phyloP scores from a whole-genome alignment of 2,797 vertebrate species.

The Rhabdophis nuchalis region DNA sequence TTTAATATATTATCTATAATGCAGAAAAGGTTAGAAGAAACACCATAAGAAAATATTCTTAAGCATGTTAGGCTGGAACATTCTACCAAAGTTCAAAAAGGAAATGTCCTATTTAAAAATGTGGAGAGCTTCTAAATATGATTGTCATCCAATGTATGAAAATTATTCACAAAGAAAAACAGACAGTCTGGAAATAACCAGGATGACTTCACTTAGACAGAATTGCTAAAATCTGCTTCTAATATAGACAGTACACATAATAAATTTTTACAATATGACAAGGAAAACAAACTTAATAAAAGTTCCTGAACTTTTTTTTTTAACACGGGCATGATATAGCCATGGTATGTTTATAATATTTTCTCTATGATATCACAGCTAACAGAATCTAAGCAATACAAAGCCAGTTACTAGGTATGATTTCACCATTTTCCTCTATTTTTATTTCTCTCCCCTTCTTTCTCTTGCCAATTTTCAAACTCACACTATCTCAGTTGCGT shows the following conservation, averaged over 20 bases:
- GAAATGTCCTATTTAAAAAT: slow-evolving; percentile 77
- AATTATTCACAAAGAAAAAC: slow-evolving; percentile 77
- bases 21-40: slow-evolving; percentile 24
- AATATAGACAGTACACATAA: slow-evolving; percentile 90
- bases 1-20: slow-evolving; percentile 4
- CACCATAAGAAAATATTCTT: slow-evolving; percentile 16
- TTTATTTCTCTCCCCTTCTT: not conserved
- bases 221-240: slow-evolving; percentile 92
- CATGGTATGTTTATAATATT: slow-evolving; percentile 83
- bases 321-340: slow-evolving; percentile 74
- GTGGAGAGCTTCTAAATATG: slow-evolving; percentile 80
- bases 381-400: slow-evolving; percentile 71
- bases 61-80: slow-evolving; percentile 22
- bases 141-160: slow-evolving; percentile 86
- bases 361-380: slow-evolving; percentile 84
- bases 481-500: slow-evolving; percentile 17
- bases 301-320: slow-evolving; percentile 78
- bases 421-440: slow-evolving; percentile 65
- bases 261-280: slow-evolving; percentile 94
- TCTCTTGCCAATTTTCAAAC: slow-evolving; percentile 66
- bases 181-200: slow-evolving; percentile 79
- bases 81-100: slow-evolving; percentile 71
- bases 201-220: slow-evolving; percentile 94
- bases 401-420: slow-evolving; percentile 75
- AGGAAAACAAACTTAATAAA: slow-evolving; percentile 88